These are phyloP conservation scores for Tetraodon nigroviridis DNA, from an alignment of 2,113 vertebrate genomes.

Conservation along the genomic window DNA sequence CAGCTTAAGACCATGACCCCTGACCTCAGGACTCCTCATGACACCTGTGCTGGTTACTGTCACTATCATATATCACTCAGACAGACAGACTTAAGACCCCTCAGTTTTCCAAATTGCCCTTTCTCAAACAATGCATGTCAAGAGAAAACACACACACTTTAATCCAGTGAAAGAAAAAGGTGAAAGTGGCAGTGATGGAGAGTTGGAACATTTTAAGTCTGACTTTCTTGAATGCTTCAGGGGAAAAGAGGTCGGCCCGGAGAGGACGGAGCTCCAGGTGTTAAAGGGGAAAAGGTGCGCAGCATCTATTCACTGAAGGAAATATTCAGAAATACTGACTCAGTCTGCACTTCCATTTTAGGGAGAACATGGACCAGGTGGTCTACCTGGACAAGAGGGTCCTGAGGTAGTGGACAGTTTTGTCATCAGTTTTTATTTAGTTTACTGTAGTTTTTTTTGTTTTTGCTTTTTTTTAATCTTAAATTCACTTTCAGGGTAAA, in stretches of 20 bases:
- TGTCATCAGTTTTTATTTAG: neutral
- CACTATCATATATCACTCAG: slow-evolving; percentile 15
- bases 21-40: slow-evolving; percentile 50
- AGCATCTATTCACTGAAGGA: slow-evolving; percentile 23
- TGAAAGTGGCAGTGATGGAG: slow-evolving; percentile 3
- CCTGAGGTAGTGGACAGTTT: slow-evolving; percentile 72
- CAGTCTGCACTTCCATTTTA: slow-evolving; percentile 42
- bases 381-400: slow-evolving; percentile 81
- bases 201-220: neutral
- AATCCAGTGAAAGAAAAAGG: neutral
- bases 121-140: slow-evolving; percentile 2
- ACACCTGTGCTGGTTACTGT: slow-evolving; percentile 9
- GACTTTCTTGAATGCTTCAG: slow-evolving; percentile 62
- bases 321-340: neutral
- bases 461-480: no score
- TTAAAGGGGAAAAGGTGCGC: slow-evolving; percentile 83
- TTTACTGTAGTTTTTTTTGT: neutral
- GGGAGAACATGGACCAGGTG: slow-evolving; percentile 83
- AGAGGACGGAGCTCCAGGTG: slow-evolving; percentile 78
- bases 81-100: slow-evolving; percentile 3
- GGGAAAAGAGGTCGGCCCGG: slow-evolving; percentile 86
- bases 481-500: slow-evolving; percentile 69
- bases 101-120: neutral
- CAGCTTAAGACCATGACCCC: slow-evolving; percentile 30
- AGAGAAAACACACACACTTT: neutral